Percentiles rank a stretch among this genome's conserved stretches.
Conservation (phyloP, 2,797 vertebrate genomes). For the Microctenopoma lineatum region DNA sequence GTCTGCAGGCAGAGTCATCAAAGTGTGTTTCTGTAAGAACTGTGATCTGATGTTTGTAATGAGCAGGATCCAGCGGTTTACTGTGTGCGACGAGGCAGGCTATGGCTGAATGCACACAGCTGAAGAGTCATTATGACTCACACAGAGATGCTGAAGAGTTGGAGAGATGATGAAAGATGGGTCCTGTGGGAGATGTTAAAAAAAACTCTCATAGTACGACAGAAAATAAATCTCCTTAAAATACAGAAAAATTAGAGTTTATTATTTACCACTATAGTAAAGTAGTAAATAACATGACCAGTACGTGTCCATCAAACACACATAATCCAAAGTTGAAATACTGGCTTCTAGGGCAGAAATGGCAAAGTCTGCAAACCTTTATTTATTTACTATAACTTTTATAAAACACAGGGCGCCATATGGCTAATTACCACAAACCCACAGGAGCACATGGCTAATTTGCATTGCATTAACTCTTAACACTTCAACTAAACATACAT, state of each 20-base stretch:
- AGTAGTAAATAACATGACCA: no score
- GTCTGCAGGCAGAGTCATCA: conserved; percentile 58
- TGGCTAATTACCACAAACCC: no score
- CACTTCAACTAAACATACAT: no score
- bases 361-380: no score
- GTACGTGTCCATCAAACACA: no score
- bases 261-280: neutral
- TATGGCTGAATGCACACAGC: conserved; percentile 52
- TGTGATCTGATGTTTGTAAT: conserved; percentile 67
- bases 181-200: conserved; percentile 30
- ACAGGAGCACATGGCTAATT: no score
- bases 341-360: no score
- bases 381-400: no score
- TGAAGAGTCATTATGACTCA: conserved; percentile 65
- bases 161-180: conserved; percentile 26
- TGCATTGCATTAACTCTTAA: no score
- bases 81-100: conserved; percentile 46
- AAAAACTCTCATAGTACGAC: conserved; percentile 29
- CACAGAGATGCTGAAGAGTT: conserved; percentile 41
- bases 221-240: neutral
- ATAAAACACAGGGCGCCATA: no score
- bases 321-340: no score
- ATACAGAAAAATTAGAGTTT: neutral
- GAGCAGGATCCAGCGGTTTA: conserved; percentile 63
- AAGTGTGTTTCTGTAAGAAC: conserved; percentile 53